These are phyloP conservation scores for Actias luna DNA, from an alignment of 2,888 invertebrate species.

Conservation along the genomic window DNA sequence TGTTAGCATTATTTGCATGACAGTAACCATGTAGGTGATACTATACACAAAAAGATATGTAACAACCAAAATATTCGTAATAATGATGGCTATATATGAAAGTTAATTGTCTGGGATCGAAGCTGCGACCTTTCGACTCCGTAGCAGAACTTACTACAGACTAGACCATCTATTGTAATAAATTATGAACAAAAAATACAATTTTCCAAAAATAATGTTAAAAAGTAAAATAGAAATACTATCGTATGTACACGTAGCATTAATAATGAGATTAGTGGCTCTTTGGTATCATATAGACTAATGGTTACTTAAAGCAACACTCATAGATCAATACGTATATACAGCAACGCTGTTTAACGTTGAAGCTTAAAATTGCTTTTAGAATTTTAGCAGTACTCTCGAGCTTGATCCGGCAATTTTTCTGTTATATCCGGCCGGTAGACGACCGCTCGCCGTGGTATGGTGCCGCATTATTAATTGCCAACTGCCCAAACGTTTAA, in stretches of 20 bases:
- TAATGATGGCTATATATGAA: no score
- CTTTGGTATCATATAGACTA: slow-evolving; percentile 37
- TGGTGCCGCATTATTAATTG: slow-evolving; percentile 74
- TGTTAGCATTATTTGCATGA: no score
- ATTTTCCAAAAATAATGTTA: background rate
- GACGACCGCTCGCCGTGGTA: slow-evolving; percentile 48
- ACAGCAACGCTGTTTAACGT: slow-evolving; percentile 40
- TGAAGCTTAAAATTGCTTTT: slow-evolving; percentile 53
- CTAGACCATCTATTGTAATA: no score
- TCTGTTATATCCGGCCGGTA: slow-evolving; percentile 66
- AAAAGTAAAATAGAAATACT: background rate
- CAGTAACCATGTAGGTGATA: no score
- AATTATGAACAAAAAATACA: no score
- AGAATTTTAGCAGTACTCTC: slow-evolving; percentile 57
- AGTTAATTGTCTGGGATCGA: no score
- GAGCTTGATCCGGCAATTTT: slow-evolving; percentile 71
- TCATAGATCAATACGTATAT: no score
- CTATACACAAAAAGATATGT: no score
- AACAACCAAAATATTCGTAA: no score
- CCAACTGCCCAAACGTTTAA: slow-evolving; percentile 68
- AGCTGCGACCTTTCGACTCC: no score
- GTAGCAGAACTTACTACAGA: no score
- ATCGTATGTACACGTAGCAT: slow-evolving; percentile 23
- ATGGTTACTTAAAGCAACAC: slow-evolving; percentile 43
- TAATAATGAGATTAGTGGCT: slow-evolving; percentile 46